Conservation (phyloP, 1,140 invertebrate species). For the Trichonephila clavipes region DNA sequence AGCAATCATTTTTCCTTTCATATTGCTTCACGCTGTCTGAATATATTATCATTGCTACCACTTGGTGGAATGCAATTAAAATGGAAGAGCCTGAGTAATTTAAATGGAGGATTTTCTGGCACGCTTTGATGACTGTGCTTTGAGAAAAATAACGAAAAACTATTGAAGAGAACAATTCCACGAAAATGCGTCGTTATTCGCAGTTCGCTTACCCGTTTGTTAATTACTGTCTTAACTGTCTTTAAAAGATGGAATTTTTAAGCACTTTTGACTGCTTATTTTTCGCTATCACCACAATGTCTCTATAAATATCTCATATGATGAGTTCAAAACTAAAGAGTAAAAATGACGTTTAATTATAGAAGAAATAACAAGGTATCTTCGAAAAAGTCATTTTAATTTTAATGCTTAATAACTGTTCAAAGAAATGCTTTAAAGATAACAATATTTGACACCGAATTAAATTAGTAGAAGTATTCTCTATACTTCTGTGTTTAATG, state of each 20-base stretch:
- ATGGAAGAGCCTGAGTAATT: neutral
- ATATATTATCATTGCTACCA: neutral
- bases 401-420: too few relatives aligned
- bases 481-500: too few relatives aligned
- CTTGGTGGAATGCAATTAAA: constrained; percentile 23
- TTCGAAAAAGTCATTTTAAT: too few relatives aligned
- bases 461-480: too few relatives aligned
- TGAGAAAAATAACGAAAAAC: neutral
- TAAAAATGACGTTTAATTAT: too few relatives aligned
- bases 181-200: neutral
- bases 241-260: neutral
- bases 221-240: neutral
- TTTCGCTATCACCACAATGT: neutral
- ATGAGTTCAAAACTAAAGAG: too few relatives aligned
- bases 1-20: neutral
- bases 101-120: neutral
- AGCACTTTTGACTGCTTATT: neutral
- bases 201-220: neutral
- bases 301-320: neutral
- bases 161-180: neutral
- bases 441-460: too few relatives aligned
- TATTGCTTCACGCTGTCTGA: neutral
- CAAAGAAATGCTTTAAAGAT: too few relatives aligned
- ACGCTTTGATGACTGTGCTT: neutral
- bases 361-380: too few relatives aligned